Conservation (phyloP, 1,140 invertebrate species). For the Laodelphax striatellus region DNA sequence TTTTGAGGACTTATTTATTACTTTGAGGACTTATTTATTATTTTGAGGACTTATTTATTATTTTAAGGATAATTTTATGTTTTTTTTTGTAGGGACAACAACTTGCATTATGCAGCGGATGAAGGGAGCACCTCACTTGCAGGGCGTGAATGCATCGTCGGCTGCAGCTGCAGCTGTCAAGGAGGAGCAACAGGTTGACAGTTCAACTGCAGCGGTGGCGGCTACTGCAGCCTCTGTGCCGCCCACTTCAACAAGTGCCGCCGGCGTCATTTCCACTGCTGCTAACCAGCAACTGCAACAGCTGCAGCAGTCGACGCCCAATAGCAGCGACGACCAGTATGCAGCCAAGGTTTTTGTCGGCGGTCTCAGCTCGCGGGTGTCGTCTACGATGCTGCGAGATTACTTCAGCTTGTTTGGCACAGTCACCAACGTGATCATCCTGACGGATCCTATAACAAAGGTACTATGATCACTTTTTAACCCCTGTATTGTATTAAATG, state of each 20-base stretch:
- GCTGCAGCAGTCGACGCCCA: conserved; percentile 23
- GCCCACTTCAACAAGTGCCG: conserved; percentile 16
- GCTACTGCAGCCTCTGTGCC: conserved; percentile 19
- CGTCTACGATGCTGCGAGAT: conserved; percentile 75
- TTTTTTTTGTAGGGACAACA: too few species aligned
- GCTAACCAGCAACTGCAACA: conserved; percentile 9
- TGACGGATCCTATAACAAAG: conserved; percentile 90
- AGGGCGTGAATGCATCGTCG: conserved; percentile 10
- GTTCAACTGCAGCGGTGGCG: conserved; percentile 15
- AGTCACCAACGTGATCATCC: conserved; percentile 84
- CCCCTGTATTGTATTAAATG: too few species aligned
- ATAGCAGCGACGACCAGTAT: conserved; percentile 50
- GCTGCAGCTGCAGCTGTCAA: conserved; percentile 5
- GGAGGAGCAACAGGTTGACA: conserved; percentile 27
- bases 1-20: too few species aligned
- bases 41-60: too few species aligned
- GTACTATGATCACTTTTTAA: too few species aligned
- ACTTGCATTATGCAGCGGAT: conserved; percentile 19
- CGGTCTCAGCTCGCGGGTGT: conserved; percentile 83
- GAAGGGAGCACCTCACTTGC: conserved; percentile 18
- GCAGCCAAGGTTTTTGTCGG: conserved; percentile 84
- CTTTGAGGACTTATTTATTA: too few species aligned
- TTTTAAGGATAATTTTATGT: too few species aligned
- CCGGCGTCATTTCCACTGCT: too few species aligned
- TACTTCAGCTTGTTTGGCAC: conserved; percentile 86